Conservation (phyloP, 2,888 invertebrate genomes). For the Plagodis dolabraria region DNA sequence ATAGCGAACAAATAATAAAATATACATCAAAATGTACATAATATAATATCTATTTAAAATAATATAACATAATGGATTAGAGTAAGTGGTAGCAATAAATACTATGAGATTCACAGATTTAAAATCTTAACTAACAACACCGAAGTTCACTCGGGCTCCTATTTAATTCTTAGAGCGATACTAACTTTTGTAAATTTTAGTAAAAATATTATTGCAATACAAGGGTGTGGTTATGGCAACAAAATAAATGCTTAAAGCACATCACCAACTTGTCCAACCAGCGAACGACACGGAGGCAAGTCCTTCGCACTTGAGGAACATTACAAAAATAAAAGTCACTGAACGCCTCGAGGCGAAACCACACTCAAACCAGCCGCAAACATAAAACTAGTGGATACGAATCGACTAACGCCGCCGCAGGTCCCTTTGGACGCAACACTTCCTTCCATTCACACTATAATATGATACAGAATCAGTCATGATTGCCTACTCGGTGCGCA, state of each 20-base stretch:
- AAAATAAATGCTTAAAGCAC: constrained; percentile 86
- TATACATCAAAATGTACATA: constrained; percentile 85
- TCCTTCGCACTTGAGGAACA: constrained; percentile 83
- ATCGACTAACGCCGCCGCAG: constrained; percentile 75
- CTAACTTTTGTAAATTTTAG: constrained; percentile 82
- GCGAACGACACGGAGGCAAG: constrained; percentile 76
- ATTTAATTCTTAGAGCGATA: constrained; percentile 78
- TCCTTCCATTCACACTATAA: constrained; percentile 79
- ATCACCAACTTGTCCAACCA: constrained; percentile 81
- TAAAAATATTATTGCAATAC: constrained; percentile 84
- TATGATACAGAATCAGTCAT: constrained; percentile 84
- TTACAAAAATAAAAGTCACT: constrained; percentile 72
- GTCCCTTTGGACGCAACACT: constrained; percentile 79
- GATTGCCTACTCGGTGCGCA: constrained; percentile 65
- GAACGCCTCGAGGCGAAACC: constrained; percentile 68
- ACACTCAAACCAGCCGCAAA: constrained; percentile 69
- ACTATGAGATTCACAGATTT: constrained; percentile 85
- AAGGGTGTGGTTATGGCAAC: constrained; percentile 84
- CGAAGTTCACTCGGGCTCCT: constrained; percentile 75
- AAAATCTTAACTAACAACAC: constrained; percentile 84
- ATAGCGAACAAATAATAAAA: constrained; percentile 81
- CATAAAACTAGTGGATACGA: constrained; percentile 83
- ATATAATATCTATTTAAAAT: constrained; percentile 80
- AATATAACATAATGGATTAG: constrained; percentile 81
- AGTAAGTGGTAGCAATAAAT: constrained; percentile 84